Evolutionary conservation across 2,888 invertebrate species (phyloP).

Genomic region (Lasioglossum calceatum): DNA sequence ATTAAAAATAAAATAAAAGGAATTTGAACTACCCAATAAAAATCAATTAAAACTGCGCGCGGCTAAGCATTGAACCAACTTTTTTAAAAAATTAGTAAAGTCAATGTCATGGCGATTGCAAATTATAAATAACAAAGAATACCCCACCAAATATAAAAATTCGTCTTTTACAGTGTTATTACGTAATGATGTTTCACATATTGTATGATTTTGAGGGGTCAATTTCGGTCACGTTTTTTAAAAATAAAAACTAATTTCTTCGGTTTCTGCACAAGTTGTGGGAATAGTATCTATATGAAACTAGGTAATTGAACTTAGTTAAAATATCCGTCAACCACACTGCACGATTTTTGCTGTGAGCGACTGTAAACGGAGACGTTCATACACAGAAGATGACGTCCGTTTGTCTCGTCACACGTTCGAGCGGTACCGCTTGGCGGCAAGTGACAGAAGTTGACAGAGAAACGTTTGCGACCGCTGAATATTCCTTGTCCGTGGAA

Average conservation of each 20-base stretch:
- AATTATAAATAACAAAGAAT: background rate
- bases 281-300: background rate
- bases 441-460: conserved; percentile 16
- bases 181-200: background rate
- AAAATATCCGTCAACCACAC: background rate
- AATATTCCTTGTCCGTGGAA: background rate
- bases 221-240: background rate
- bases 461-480: background rate
- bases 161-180: background rate
- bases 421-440: background rate
- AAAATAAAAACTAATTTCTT: background rate
- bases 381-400: background rate
- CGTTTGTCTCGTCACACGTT: background rate
- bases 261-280: background rate
- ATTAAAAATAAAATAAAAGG: background rate
- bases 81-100: background rate
- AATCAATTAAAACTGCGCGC: background rate
- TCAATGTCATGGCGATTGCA: background rate
- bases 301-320: background rate
- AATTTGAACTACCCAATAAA: background rate
- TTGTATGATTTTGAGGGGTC: background rate
- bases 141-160: background rate
- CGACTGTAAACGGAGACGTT: background rate
- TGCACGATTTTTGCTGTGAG: background rate
- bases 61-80: background rate